Base-by-base conservation (phyloP, 2,888 invertebrate species). In the Cerceris rybyensis region DNA sequence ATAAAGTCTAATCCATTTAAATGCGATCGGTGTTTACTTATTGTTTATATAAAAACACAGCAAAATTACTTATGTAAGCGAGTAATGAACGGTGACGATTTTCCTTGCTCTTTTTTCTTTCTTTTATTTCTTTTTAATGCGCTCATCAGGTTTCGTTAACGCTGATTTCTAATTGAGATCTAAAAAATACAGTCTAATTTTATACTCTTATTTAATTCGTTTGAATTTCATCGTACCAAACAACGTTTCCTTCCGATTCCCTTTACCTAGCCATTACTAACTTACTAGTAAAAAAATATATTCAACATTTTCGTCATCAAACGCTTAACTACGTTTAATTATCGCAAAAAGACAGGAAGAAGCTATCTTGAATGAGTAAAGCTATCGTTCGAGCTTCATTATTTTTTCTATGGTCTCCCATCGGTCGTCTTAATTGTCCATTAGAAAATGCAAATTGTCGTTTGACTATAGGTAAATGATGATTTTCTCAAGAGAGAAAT, bases 221-320 rank as follows among this genome's bases (percentile, higher is more conserved):
- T 73, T 52, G 66, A 46, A 70, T 59, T 64, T 6, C 11, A 52
- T 65, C 63, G 28, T 67, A 73, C 70, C 70, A 43, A 75, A 81
- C 69, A 78, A 75, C 58, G 13, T n/a, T 50, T 50, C n/a, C n/a
- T 50, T 50, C 11, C 11, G 11, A 1, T 46, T 57, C 73, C 64
- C 67, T 55, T 73, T 57, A 59, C 52, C 77, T 76, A 73, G 43
- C 60, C 39, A 57, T 63, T 59, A 80, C 55, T 80, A 72, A 74
- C 59, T 77, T 78, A 80, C 65, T 79, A 71, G 85, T 85, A 85
- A 83, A 86, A 86, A 85, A 86, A 86, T 86, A 86, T 75, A 86
- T 86, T 77, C 54, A 65, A 71, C 60, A 75, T 69, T 72, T 68
- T 66, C 69, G 46, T 54, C 59, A 64, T 77, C 65, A 70, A 75